These are phyloP conservation scores for Osmerus eperlanus DNA, from an alignment of 2,113 vertebrate species.

Conservation along the genomic window DNA sequence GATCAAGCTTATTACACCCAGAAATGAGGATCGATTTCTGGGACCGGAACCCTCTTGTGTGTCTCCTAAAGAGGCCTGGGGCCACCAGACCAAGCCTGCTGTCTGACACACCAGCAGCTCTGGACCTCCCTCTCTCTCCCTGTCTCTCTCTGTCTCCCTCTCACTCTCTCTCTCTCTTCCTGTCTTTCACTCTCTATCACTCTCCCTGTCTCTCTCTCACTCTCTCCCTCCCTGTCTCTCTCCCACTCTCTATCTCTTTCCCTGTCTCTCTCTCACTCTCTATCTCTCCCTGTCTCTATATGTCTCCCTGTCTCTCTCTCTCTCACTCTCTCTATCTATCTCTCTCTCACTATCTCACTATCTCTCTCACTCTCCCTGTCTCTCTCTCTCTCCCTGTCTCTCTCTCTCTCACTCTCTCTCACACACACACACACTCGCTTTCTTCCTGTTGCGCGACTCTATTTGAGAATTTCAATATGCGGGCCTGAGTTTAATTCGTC, in stretches of 20 bases:
- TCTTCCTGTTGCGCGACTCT: neutral
- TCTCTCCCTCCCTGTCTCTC: too few relatives aligned
- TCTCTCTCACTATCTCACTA: neutral
- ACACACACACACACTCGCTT: neutral
- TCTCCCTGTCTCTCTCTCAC: too few relatives aligned
- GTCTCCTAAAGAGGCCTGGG: slow-evolving; percentile 35
- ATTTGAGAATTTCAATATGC: neutral
- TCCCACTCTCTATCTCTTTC: too few relatives aligned
- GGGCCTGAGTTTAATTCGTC: neutral
- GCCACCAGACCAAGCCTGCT: slow-evolving; percentile 10
- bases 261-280: too few relatives aligned
- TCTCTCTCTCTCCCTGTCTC: too few relatives aligned
- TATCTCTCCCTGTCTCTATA: too few relatives aligned
- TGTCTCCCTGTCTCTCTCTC: too few relatives aligned
- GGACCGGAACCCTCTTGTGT: slow-evolving; percentile 15
- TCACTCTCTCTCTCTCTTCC: too few relatives aligned
- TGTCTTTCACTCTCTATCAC: too few relatives aligned
- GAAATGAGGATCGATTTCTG: slow-evolving; percentile 48
- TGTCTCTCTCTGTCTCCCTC: too few relatives aligned
- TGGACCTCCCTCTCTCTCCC: slow-evolving; percentile 4
- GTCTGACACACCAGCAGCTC: slow-evolving; percentile 42
- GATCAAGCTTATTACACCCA: slow-evolving; percentile 42
- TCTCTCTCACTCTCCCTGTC: too few relatives aligned
- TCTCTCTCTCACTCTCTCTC: neutral
- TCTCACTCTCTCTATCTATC: too few relatives aligned